Conservation (phyloP, 2,888 invertebrate species). For the Neoaliturus tenellus region DNA sequence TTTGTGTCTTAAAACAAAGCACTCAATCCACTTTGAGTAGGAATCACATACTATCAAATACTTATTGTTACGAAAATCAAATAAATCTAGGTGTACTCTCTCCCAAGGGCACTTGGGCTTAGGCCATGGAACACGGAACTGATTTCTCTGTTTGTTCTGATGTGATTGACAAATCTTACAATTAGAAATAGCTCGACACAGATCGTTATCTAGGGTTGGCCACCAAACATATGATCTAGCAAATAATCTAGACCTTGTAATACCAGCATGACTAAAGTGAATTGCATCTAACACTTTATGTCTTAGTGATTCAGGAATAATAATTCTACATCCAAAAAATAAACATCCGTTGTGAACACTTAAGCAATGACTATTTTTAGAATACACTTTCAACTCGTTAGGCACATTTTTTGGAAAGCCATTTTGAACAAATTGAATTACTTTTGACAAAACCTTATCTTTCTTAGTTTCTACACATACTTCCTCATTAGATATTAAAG, state of each 20-base stretch:
- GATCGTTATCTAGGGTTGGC: neutral
- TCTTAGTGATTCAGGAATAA: neutral
- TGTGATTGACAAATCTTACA: neutral
- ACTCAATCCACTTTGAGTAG: neutral
- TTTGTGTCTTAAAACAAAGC: neutral
- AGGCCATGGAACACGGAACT: neutral
- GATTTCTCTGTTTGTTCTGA: neutral
- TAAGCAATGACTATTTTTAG: neutral
- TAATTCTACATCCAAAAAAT: neutral
- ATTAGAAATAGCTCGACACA: neutral
- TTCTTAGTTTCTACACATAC: neutral
- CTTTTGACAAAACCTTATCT: constrained; percentile 12
- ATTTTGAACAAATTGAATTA: neutral
- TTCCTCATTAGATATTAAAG: neutral
- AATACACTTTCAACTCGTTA: constrained; percentile 16
- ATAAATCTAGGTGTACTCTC: neutral
- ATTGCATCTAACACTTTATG: neutral
- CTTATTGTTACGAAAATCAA: no score
- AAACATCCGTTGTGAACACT: constrained; percentile 24
- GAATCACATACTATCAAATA: no score
- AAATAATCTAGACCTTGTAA: neutral
- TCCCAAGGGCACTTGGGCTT: neutral
- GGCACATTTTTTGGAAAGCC: constrained; percentile 6
- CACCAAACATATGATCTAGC: constrained; percentile 14
- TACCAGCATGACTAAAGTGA: no score